A percentile compares a stretch with the other conserved stretches of the same genome.
Evolutionary conservation across 2,888 invertebrate genomes (phyloP).

Genomic region (Platycheirus albimanus): DNA sequence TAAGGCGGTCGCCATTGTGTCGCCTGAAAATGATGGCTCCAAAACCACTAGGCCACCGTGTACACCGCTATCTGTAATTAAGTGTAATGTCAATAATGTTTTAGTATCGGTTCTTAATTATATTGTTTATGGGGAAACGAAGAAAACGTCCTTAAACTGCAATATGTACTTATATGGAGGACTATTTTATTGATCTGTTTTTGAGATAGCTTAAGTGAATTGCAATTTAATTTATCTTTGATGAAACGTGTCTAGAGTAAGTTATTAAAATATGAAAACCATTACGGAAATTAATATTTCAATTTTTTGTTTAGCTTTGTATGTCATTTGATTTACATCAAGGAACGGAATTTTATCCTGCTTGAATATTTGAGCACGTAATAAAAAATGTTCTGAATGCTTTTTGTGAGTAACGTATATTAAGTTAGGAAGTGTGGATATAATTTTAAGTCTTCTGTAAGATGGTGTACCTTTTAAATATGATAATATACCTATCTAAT

Average conservation of each 20-base stretch:
- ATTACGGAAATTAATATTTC: constrained; percentile 35
- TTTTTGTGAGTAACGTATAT: too few species aligned
- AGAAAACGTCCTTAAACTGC: too few species aligned
- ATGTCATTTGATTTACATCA: too few species aligned
- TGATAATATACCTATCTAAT: too few species aligned
- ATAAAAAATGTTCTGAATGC: too few species aligned
- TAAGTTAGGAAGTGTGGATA: too few species aligned
- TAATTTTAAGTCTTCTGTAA: too few species aligned
- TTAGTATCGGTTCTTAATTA: neutral
- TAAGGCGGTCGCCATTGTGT: constrained; percentile 96
- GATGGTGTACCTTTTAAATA: too few species aligned
- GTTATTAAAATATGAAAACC: neutral
- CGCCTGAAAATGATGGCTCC: constrained; percentile 96
- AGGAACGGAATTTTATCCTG: too few species aligned
- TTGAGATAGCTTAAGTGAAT: neutral
- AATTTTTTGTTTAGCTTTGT: neutral
- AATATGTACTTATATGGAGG: too few species aligned
- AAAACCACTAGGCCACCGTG: constrained; percentile 96
- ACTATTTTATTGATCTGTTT: too few species aligned
- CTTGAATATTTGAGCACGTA: too few species aligned
- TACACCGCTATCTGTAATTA: constrained; percentile 92
- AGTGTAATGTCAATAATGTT: constrained; percentile 67
- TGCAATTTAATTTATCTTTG: constrained; percentile 21
- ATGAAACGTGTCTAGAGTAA: constrained; percentile 1
- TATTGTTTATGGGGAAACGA: neutral